Evolutionary conservation across 2,888 invertebrate genomes (phyloP).

Genomic region (Patella caerulea): DNA sequence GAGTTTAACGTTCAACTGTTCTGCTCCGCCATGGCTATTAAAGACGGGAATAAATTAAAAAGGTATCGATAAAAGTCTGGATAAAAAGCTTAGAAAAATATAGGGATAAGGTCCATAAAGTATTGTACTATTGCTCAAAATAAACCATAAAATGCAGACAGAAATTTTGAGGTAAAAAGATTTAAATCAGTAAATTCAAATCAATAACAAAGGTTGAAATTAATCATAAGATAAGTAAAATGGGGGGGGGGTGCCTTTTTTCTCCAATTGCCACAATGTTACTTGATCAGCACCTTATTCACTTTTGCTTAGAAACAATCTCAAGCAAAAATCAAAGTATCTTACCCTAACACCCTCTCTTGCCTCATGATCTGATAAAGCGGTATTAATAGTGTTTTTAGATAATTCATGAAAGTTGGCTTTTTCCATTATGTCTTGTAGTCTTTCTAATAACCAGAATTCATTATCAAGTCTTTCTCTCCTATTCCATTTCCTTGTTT

Average conservation of each 20-base stretch:
- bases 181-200: too few species aligned
- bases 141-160: too few species aligned
- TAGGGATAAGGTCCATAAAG: not conserved
- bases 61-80: not conserved
- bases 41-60: not conserved
- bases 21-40: not conserved
- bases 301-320: not conserved
- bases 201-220: too few species aligned
- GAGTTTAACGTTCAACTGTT: not conserved
- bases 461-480: slow-evolving; percentile 68
- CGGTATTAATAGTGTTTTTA: slow-evolving; percentile 46
- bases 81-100: not conserved
- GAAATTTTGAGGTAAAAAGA: too few species aligned
- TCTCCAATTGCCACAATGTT: too few species aligned
- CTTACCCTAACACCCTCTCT: slow-evolving; percentile 64
- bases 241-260: too few species aligned
- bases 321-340: not conserved
- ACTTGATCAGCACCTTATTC: too few species aligned
- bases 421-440: slow-evolving; percentile 64
- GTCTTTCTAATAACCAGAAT: slow-evolving; percentile 67
- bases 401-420: slow-evolving; percentile 69
- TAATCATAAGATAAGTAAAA: too few species aligned
- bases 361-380: slow-evolving; percentile 60
- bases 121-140: not conserved
- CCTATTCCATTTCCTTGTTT: slow-evolving; percentile 57